phyloP scores from a whole-genome alignment of 2,797 vertebrate species.

The Otus scops region DNA sequence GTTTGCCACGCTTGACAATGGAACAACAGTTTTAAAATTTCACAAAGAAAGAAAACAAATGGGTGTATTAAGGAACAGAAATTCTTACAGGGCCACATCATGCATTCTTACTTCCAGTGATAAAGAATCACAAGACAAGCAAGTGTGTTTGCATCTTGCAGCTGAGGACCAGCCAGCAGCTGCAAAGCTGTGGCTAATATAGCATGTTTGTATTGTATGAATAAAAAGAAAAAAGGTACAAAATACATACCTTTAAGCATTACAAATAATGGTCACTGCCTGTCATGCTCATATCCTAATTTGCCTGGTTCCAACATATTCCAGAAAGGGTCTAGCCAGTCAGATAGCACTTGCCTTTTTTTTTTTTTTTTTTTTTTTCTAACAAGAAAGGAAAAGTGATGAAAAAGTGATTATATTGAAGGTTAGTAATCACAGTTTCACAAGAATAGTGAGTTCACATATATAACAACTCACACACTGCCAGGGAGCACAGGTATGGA shows the following conservation, averaged over 20 bases:
- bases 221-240: background rate
- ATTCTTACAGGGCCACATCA: constrained; percentile 39
- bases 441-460: background rate
- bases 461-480: background rate
- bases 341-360: background rate
- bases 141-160: background rate
- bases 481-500: background rate
- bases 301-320: background rate
- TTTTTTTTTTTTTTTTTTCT: background rate
- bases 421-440: background rate
- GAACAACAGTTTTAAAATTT: constrained; percentile 30
- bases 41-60: constrained; percentile 22
- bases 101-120: constrained; percentile 32
- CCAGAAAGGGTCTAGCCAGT: background rate
- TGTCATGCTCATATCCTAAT: background rate
- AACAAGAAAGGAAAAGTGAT: background rate
- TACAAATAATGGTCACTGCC: background rate
- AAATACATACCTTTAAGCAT: background rate
- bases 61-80: constrained; percentile 32
- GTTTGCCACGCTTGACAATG: background rate
- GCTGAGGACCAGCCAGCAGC: constrained; percentile 22
- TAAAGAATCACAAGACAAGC: constrained; percentile 12
- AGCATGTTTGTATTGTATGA: background rate
- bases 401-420: background rate
- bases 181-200: background rate